Evolutionary conservation across 1,140 invertebrate genomes (phyloP).

Genomic region (Zaprionus ornatus): DNA sequence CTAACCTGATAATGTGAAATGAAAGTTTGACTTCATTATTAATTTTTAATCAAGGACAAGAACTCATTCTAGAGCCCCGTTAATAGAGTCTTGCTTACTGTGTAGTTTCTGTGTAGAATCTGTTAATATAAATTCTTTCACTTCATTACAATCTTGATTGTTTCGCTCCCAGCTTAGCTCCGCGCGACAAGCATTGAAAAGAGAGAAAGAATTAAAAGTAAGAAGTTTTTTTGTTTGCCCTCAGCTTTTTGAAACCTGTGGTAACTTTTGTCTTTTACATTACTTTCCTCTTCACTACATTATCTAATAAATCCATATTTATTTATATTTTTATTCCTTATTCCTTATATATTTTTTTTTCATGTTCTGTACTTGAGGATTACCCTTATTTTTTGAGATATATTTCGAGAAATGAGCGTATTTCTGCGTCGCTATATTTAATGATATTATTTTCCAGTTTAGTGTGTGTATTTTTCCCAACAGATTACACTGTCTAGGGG

Average conservation of each 20-base stretch:
- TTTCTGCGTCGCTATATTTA: constrained; percentile 2
- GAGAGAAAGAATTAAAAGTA: not conserved
- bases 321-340: not conserved
- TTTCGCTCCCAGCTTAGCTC: not conserved
- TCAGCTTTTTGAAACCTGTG: not conserved
- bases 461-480: constrained; percentile 44
- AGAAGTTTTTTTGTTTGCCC: not conserved
- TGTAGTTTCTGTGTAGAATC: not conserved
- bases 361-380: not conserved
- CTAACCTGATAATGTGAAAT: no score
- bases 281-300: not conserved
- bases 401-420: constrained; percentile 3
- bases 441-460: constrained; percentile 22
- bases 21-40: no score
- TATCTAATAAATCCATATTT: not conserved
- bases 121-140: not conserved
- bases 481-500: constrained; percentile 40
- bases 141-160: not conserved
- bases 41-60: no score
- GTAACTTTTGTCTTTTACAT: not conserved
- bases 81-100: no score
- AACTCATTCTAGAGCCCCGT: no score
- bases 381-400: not conserved
- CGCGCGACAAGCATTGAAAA: not conserved
- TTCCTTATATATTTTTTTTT: not conserved